phyloP scores from a whole-genome alignment of 1,140 invertebrate species.

The Penaeus vannamei region DNA sequence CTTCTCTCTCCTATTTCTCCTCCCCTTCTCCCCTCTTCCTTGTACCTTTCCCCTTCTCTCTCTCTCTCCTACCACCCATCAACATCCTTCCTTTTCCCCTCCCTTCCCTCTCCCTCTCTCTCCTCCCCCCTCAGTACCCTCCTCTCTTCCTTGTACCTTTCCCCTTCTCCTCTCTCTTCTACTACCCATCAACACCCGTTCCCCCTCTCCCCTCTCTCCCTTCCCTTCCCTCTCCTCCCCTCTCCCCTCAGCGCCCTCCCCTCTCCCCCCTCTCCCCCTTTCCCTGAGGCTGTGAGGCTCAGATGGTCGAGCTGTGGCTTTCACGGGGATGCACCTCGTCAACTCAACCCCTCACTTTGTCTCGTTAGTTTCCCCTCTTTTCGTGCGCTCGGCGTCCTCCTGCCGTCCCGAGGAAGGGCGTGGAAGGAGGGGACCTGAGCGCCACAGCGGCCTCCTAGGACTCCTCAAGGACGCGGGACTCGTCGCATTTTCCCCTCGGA shows the following conservation, averaged over 20 bases:
- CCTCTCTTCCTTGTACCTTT: constrained; percentile 26
- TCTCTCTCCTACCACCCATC: too few species aligned
- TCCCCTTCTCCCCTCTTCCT: too few species aligned
- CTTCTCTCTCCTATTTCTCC: too few species aligned
- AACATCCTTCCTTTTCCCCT: too few species aligned
- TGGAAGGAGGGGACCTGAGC: too few species aligned
- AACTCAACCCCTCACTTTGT: constrained; percentile 24
- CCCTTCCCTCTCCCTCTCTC: too few species aligned
- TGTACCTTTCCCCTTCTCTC: too few species aligned
- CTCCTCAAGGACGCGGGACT: too few species aligned
- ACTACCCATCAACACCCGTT: neutral
- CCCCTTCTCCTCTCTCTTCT: constrained; percentile 10
- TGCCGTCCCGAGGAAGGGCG: too few species aligned
- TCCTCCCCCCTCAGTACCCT: neutral
- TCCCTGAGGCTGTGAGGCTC: constrained; percentile 53
- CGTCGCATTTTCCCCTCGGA: too few species aligned
- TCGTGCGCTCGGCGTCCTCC: constrained; percentile 29
- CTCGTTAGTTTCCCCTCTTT: constrained; percentile 55
- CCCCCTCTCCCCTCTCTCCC: neutral
- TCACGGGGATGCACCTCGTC: constrained; percentile 55
- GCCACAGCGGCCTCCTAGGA: too few species aligned
- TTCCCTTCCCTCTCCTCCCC: constrained; percentile 27
- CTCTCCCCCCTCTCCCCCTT: neutral
- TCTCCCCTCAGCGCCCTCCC: neutral
- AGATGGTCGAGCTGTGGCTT: constrained; percentile 57